Base-by-base conservation (phyloP, 2,113 vertebrate genomes). In the Leucopsar rothschildi region DNA sequence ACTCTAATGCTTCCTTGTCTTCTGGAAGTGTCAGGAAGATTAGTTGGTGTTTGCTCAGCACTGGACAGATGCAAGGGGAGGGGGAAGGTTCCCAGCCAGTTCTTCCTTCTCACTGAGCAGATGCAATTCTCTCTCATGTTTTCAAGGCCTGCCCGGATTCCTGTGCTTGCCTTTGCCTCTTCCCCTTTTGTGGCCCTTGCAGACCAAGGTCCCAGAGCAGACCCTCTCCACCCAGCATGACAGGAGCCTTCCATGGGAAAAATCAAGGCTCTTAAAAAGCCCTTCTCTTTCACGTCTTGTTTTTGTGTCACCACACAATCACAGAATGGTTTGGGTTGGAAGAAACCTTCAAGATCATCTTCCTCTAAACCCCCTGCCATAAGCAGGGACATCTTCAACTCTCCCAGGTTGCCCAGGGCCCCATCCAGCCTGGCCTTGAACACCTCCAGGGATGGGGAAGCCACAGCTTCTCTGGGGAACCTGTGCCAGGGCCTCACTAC, bases 1-100 rank as follows among this genome's bases (percentile, higher is more conserved):
- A 65, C n/a, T 60, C 23, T n/a, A 82, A 76, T 17, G 37, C 39
- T 83, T 79, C 57, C 55, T 71, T 11, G 29, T 72, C 78, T 89
- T 85, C 22, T 22, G 24, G 45, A 91, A 75, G 70, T 80, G 93
- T 85, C 87, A 80, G 70, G 70, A 89, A 91, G 82, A 77, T 92
- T 65, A 82, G 90, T 9, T 82, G 75, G 40, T 88, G 93, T 91
- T 97, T 95, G 78, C 91, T 95, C 42, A 92, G 87, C 0, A 1
- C 86, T 65, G 84, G 66, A 92, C 61, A 91, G 84, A 79, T 72
- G 81, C 3, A 27, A 92, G 56, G 33, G 83, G 78, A 88, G 57
- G 70, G 22, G 63, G 63, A 73, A 95, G 40, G 40, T 93, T 64
- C 52, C 52, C 70, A 85, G 66, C 61, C 91, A 85, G 86, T 61